Evolutionary conservation across 2,113 vertebrate species (phyloP).

Genomic region (Colaptes auratus): DNA sequence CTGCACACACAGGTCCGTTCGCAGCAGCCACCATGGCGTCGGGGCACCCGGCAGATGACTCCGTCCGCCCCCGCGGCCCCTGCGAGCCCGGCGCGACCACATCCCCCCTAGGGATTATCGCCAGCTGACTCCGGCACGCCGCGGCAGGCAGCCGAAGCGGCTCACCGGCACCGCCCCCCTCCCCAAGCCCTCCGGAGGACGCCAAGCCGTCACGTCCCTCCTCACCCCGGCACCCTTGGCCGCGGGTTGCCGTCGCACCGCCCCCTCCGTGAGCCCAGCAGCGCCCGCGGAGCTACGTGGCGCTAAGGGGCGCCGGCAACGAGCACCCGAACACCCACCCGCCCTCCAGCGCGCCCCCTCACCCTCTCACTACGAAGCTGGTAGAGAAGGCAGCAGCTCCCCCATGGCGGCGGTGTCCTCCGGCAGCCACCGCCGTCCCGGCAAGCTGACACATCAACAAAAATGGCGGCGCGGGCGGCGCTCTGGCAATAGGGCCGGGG

Average conservation of each 20-base stretch:
- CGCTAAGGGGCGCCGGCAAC: neutral
- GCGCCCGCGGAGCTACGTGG: neutral
- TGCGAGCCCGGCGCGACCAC: neutral
- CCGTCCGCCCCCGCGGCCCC: neutral
- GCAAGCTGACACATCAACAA: slow-evolving; percentile 96
- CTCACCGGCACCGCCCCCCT: neutral
- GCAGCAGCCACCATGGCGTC: too few relatives aligned
- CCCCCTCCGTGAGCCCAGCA: neutral
- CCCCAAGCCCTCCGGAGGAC: neutral
- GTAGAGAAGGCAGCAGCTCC: neutral
- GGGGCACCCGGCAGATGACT: neutral
- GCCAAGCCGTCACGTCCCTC: neutral
- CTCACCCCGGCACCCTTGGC: neutral
- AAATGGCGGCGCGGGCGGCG: slow-evolving; percentile 82
- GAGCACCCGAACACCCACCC: accelerated
- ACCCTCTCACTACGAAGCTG: neutral
- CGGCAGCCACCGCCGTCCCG: neutral
- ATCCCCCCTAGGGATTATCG: neutral
- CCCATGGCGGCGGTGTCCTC: neutral
- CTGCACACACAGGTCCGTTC: neutral
- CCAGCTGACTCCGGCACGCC: neutral
- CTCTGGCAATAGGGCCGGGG: neutral
- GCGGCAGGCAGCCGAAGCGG: neutral
- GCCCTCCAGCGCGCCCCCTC: neutral
- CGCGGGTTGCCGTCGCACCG: neutral